phyloP scores from a whole-genome alignment of 2,888 invertebrate species.

The Apamea crenata region DNA sequence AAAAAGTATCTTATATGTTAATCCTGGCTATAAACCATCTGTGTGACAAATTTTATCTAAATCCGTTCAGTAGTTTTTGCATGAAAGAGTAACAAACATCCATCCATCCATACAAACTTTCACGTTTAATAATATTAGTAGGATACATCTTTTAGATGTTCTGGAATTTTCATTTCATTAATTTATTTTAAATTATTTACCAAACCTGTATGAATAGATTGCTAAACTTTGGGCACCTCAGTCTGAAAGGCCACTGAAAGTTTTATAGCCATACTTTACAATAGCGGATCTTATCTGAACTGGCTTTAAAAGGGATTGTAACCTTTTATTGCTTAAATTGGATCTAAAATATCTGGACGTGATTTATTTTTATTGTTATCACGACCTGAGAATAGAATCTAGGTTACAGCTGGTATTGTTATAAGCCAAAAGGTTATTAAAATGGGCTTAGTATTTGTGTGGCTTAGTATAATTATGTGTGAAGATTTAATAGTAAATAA shows the following conservation, averaged over 20 bases:
- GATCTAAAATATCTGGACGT: slow-evolving; percentile 50
- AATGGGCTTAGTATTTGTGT: neutral
- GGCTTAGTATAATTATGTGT: neutral
- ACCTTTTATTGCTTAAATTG: slow-evolving; percentile 61
- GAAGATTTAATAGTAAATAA: too few relatives aligned
- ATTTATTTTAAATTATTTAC: neutral
- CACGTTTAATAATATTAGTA: too few relatives aligned
- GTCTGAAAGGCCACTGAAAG: slow-evolving; percentile 40
- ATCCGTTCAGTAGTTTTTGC: too few relatives aligned
- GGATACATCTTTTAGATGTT: neutral
- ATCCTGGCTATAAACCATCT: too few relatives aligned
- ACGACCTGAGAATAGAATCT: slow-evolving; percentile 27
- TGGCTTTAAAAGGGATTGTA: slow-evolving; percentile 53
- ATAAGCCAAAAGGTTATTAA: neutral
- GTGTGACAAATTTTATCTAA: too few relatives aligned
- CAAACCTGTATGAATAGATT: neutral
- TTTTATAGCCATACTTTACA: slow-evolving; percentile 57
- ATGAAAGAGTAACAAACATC: too few relatives aligned
- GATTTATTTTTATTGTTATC: slow-evolving; percentile 46
- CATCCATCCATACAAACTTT: too few relatives aligned
- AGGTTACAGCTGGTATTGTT: slow-evolving; percentile 4
- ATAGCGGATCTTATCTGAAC: slow-evolving; percentile 59
- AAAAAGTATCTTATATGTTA: too few relatives aligned
- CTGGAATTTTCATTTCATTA: neutral
- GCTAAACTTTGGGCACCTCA: slow-evolving; percentile 34